phyloP scores from a whole-genome alignment of 2,113 vertebrate species.

The Mobula hypostoma region DNA sequence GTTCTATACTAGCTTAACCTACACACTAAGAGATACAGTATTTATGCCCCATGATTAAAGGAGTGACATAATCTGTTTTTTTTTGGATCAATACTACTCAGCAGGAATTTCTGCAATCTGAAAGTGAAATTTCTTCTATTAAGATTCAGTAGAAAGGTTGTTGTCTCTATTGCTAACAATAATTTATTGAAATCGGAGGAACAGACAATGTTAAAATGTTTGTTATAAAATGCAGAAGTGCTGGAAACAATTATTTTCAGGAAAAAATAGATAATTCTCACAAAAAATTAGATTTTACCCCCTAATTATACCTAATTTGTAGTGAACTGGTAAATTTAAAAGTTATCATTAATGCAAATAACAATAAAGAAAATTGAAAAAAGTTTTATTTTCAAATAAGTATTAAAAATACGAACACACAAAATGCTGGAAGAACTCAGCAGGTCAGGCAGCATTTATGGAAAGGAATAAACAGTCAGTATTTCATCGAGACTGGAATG shows the following conservation, averaged over 20 bases:
- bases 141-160: background rate
- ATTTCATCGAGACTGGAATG: too few species aligned
- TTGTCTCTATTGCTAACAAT: background rate
- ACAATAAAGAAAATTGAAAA: background rate
- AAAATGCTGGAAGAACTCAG: too few species aligned
- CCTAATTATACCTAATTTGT: background rate
- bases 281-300: background rate
- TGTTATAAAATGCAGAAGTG: background rate
- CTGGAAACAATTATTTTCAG: background rate
- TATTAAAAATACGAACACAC: background rate
- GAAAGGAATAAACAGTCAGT: too few species aligned
- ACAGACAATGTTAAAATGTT: background rate
- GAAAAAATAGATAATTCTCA: background rate
- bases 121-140: background rate
- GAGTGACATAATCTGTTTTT: background rate
- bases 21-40: background rate
- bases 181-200: background rate
- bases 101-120: background rate
- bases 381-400: background rate
- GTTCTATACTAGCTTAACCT: background rate
- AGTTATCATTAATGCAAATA: background rate
- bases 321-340: background rate
- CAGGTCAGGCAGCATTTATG: too few species aligned
- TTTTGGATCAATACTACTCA: background rate
- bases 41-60: background rate